Base-by-base conservation (phyloP, 1,140 invertebrate genomes). In the Zaprionus vittiger region DNA sequence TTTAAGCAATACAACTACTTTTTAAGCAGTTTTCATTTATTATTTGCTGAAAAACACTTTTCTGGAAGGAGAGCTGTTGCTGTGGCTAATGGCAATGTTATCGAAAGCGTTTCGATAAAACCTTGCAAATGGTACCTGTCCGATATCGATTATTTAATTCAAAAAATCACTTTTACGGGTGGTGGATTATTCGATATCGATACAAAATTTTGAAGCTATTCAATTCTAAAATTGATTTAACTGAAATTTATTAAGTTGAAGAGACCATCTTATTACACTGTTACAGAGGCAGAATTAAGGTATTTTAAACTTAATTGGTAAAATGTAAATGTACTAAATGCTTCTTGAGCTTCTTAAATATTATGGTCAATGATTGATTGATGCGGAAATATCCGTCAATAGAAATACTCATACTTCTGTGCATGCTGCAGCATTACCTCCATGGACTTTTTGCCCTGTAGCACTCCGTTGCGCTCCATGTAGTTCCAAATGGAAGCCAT, bases 401-500 rank as follows among this genome's bases (percentile, higher is more conserved):
- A 90, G 20, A 90, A 83, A 55, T 90, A 91, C 57, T 90, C 85
- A 65, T 91, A 90, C 54, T 91, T 90, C 44, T 91, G 86, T 4
- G 82, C 81, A 62, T 84, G 79, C 28, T 71, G 81, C 52, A 94
- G 83, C 86, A 93, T 92, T 47, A 95, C 91, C 83, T 95, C 93
- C 94, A 96, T 96, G 2, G 93, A 93, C 41, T 94, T 93, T 84
- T 94, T 94, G 20, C 95, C 95, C n/a, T 96, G 95, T 87, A 96
- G 94, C 5, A 97, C 93, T 61, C 96, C 96, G 93, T 97, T 96
- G 75, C 94, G 94, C 91, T 97, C 97, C 66, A 97, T 95, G 69
- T 94, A 94, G 91, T 97, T 96, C 96, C 96, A 97, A 77, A 97
- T 90, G 17, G 95, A 94, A 60, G 95, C 95, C 96, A 97, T 97